Percentiles rank a stretch among this genome's conserved stretches.
phyloP scores from a whole-genome alignment of 2,888 invertebrate species.

The Ephialtes manifestator region DNA sequence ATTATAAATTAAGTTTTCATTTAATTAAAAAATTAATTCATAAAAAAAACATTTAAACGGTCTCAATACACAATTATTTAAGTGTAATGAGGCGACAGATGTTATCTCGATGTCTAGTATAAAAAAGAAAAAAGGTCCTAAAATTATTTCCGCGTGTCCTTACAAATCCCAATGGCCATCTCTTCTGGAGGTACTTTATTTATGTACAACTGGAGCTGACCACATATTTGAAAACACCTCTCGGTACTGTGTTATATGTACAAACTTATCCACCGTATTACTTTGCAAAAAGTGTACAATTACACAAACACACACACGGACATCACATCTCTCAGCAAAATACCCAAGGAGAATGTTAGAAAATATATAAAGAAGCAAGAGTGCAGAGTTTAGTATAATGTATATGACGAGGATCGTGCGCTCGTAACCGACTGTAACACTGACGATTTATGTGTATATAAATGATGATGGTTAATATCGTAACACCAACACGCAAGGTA shows the following conservation, averaged over 20 bases:
- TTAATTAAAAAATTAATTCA: too few species aligned
- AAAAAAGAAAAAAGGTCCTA: too few species aligned
- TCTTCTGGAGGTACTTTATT: neutral
- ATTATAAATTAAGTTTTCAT: too few species aligned
- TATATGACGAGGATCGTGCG: constrained; percentile 13
- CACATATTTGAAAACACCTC: constrained; percentile 14
- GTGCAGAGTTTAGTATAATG: neutral
- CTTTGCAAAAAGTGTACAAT: constrained; percentile 30
- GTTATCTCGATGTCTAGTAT: too few species aligned
- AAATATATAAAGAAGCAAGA: constrained; percentile 16
- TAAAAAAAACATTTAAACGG: too few species aligned
- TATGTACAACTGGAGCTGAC: neutral
- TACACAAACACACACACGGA: neutral
- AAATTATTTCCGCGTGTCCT: too few species aligned
- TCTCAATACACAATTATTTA: too few species aligned
- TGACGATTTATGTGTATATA: constrained; percentile 58
- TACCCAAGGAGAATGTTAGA: neutral
- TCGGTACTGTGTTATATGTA: constrained; percentile 5
- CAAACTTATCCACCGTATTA: constrained; percentile 7
- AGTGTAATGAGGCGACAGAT: too few species aligned
- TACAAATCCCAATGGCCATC: neutral
- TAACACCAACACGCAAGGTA: constrained; percentile 35
- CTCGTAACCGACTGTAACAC: constrained; percentile 59
- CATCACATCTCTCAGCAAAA: neutral
- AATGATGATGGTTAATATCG: constrained; percentile 53